Evolutionary conservation across 2,113 vertebrate species (phyloP), one percentile per base, ranked within the genome.

Genomic region (Ramphastos sulfuratus): DNA sequence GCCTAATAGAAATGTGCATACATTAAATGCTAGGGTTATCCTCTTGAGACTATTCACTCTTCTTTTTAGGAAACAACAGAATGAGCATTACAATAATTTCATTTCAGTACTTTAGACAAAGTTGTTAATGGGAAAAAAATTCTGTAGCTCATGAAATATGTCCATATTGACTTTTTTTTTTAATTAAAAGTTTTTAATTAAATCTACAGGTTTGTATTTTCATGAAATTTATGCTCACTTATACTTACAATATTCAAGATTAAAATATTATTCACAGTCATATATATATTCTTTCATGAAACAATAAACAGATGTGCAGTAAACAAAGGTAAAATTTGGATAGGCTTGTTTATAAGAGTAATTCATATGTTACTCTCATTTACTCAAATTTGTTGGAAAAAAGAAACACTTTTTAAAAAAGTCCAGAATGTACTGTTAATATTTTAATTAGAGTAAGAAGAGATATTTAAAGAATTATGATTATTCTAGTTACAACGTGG

Each of bases 301-400:
- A 12, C 7, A 37, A 7, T 25, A 46, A 55, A n/a, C 63, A 37
- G 5, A 16, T 31, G 1, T 11, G 7, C 46, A 12, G 50, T 24
- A 37, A 12, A 54, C 39, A 42, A 63, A 78, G 52, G 2, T 27
- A 71, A 66, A 11, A 33, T 33, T 66, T 75, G 17, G 2, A 12
- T 25, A 15, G 78, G 5, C 2, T 37, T 1, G 4, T 54, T 55
- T 35, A 52, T 9, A 56, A n/a, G 0, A 17, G 2, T 18, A n/a
- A 9, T 24, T 24, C 2, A 31, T 31, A 28, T 4, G 2, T 28
- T 75, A 15, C 8, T 8, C 15, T 39, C 4, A 44, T 55, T 33
- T 23, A 42, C 42, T 42, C 44, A 46, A 33, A 13, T 56, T 60
- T 65, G 12, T 54, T 35, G 9, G 2, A 27, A 61, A 18, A 18